These are phyloP conservation scores for Sarcoramphus papa DNA, from an alignment of 2,797 vertebrate genomes.

Conservation along the genomic window DNA sequence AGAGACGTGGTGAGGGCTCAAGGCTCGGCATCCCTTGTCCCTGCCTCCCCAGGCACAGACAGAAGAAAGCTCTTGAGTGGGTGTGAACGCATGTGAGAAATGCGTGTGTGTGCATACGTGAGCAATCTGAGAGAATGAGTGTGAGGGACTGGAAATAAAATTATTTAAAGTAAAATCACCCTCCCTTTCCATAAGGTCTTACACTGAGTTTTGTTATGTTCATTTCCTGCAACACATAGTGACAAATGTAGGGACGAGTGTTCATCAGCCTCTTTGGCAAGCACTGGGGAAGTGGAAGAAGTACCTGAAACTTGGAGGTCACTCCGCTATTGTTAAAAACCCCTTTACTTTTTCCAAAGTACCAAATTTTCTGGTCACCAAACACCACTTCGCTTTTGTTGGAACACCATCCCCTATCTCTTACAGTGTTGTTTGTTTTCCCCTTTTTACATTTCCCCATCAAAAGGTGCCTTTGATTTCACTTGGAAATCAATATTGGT, in stretches of 20 bases:
- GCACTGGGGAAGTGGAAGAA: not conserved
- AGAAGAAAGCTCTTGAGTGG: not conserved
- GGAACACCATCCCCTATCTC: not conserved
- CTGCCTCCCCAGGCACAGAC: not conserved
- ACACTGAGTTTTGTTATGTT: not conserved
- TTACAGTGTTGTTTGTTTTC: not conserved
- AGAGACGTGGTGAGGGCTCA: not conserved
- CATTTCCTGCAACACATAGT: not conserved
- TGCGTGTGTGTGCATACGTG: rapidly evolving
- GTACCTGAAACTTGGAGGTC: not conserved
- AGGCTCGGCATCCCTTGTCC: not conserved
- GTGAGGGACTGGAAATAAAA: not conserved
- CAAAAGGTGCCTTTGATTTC: not conserved
- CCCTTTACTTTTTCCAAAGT: not conserved
- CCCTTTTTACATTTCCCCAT: not conserved
- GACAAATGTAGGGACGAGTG: not conserved
- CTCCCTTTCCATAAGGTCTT: not conserved
- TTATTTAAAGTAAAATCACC: not conserved
- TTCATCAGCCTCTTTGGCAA: not conserved
- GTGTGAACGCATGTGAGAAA: not conserved
- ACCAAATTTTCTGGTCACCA: not conserved
- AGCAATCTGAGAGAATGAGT: not conserved
- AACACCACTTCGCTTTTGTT: not conserved
- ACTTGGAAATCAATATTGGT: not conserved
- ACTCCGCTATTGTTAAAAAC: not conserved